Conservation (phyloP, 1,140 invertebrate genomes). For the Nasonia giraulti region DNA sequence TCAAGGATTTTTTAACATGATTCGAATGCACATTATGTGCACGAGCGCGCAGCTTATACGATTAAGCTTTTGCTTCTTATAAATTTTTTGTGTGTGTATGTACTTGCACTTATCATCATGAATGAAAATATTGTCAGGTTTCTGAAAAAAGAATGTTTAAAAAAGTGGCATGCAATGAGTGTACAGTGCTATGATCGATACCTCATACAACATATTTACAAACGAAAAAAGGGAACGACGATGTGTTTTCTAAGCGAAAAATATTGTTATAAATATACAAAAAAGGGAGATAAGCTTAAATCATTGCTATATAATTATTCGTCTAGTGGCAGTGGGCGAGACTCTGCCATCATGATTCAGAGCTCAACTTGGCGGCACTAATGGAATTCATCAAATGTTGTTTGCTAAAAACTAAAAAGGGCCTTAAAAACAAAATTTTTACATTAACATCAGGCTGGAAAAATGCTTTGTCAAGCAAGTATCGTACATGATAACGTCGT, state of each 20-base stretch:
- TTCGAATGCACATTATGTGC: constrained; percentile 9
- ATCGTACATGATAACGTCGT: not conserved
- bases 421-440: not conserved
- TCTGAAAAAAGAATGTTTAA: not conserved
- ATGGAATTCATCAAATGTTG: not conserved
- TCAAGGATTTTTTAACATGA: not conserved
- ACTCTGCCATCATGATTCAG: constrained; percentile 51
- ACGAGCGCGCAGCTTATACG: not conserved
- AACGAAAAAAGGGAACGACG: constrained; percentile 17
- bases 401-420: not conserved
- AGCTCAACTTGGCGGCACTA: constrained; percentile 28
- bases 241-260: constrained; percentile 48
- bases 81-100: constrained; percentile 17
- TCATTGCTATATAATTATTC: constrained; percentile 52
- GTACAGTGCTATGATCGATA: constrained; percentile 32
- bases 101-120: not conserved
- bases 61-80: constrained; percentile 18
- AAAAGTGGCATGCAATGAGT: constrained; percentile 14
- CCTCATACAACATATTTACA: constrained; percentile 49
- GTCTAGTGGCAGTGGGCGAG: constrained; percentile 64
- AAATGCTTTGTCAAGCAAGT: not conserved
- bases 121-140: not conserved
- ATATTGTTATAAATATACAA: constrained; percentile 47
- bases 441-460: not conserved
- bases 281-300: constrained; percentile 51